Evolutionary conservation across 2,113 vertebrate species (phyloP), one percentile per base, ranked within the genome.

Genomic region (Colossoma macropomum): DNA sequence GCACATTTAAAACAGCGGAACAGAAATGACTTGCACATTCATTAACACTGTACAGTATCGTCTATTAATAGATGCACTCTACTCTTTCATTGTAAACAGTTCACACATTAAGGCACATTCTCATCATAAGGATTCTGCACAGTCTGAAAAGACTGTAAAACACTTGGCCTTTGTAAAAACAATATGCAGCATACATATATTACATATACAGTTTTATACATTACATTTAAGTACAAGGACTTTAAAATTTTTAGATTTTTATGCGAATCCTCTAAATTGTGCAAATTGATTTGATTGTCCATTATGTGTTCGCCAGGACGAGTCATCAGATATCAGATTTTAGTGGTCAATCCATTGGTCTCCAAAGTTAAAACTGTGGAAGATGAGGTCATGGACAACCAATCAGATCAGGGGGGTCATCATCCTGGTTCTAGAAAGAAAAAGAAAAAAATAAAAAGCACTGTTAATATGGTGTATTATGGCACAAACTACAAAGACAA

Each of bases 81-180:
- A 45, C 25, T 19, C 28, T 77, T 63, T 76, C 72, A 76, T 28
- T 77, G 86, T 89, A 88, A 89, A 86, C 86, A 84, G 60, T 45
- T 82, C 78, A 88, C 88, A 87, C 85, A 82, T 85, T 87, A 88
- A 87, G 83, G 81, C 85, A 85, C 85, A 60, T 80, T 50, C n/a
- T 73, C 27, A 30, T 86, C 65, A 45, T 52, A 4, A 17, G 74
- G 34, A 69, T 62, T 45, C 23, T 71, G 65, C 25, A 11, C 1
- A 60, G n/a, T n/a, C n/a, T n/a, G n/a, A n/a, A n/a, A n/a, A n/a
- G n/a, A n/a, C 25, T 9, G 21, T 3, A 2, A 60, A 34, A 38
- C 30, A 54, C 45, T 19, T 56, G 32, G 0, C 21, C 15, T 34
- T 56, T 69, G 28, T 7, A 21, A 28, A 34, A 32, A 68, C 11